Evolutionary conservation across 1,140 invertebrate species (phyloP).

Genomic region (Rhizoglyphus robini): DNA sequence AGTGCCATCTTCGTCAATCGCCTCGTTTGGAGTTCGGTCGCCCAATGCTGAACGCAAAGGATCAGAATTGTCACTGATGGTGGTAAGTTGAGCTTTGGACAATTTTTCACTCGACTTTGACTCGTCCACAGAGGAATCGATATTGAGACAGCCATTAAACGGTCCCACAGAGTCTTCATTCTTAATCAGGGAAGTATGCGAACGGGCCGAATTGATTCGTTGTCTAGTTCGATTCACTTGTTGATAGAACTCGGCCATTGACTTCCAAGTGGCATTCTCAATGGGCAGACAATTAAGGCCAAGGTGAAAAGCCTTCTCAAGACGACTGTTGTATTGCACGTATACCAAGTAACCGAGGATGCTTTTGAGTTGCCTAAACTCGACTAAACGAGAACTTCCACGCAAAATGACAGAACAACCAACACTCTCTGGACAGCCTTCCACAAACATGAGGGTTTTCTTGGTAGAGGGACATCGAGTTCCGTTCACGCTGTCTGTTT

Average conservation of each 20-base stretch:
- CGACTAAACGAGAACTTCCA: conserved; percentile 50
- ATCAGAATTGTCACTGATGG: conserved; percentile 22
- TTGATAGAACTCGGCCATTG: not conserved
- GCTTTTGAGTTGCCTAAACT: conserved; percentile 61
- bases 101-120: conserved; percentile 36
- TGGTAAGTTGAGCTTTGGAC: conserved; percentile 2
- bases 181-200: not conserved
- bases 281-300: conserved; percentile 55
- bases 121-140: not conserved
- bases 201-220: not conserved
- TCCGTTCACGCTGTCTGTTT: conserved; percentile 24
- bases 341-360: conserved; percentile 67
- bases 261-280: conserved; percentile 26
- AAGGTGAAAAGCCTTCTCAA: conserved; percentile 79
- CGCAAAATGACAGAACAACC: conserved; percentile 78
- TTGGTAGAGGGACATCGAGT: conserved; percentile 20
- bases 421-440: conserved; percentile 68
- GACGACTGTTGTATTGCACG: conserved; percentile 73
- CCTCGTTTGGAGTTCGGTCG: not conserved
- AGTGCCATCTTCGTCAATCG: not conserved
- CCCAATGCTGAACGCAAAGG: conserved; percentile 13
- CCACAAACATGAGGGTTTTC: conserved; percentile 86
- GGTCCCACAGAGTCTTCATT: not conserved
- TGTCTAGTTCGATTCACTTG: not conserved
- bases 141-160: not conserved